Percentiles rank a stretch among this genome's conserved stretches.
Conservation (phyloP, 2,888 invertebrate species). For the Mantis religiosa region DNA sequence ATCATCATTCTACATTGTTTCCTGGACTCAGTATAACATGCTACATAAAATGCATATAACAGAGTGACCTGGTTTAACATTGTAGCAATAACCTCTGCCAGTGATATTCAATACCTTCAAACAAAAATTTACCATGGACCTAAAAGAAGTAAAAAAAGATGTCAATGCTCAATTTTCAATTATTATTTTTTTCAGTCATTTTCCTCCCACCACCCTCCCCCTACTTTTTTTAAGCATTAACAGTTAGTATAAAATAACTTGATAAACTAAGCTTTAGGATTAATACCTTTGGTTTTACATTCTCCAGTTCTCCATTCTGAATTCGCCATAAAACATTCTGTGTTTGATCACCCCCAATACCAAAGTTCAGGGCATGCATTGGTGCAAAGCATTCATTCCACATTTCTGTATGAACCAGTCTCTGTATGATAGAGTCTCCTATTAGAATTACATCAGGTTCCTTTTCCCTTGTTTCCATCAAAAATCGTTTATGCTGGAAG, state of each 20-base stretch:
- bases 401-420: slow-evolving; percentile 75
- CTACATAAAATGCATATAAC: too few species aligned
- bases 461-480: slow-evolving; percentile 79
- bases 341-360: slow-evolving; percentile 81
- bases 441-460: slow-evolving; percentile 90
- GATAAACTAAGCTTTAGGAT: not conserved
- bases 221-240: not conserved
- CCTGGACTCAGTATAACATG: too few species aligned
- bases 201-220: too few species aligned
- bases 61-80: too few species aligned
- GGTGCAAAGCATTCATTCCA: slow-evolving; percentile 91
- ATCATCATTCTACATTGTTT: too few species aligned
- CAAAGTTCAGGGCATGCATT: slow-evolving; percentile 86
- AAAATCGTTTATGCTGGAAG: slow-evolving; percentile 75
- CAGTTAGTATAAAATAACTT: not conserved
- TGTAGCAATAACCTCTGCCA: too few species aligned
- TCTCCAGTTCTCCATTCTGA: slow-evolving; percentile 83
- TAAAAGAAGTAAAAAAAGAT: too few species aligned
- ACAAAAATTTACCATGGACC: too few species aligned
- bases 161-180: too few species aligned
- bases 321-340: slow-evolving; percentile 89
- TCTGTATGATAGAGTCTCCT: slow-evolving; percentile 83
- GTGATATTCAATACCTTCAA: too few species aligned
- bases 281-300: slow-evolving; percentile 78
- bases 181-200: too few species aligned